Evolutionary conservation across 2,797 vertebrate genomes (phyloP), one percentile per base, ranked within the genome.

Genomic region (Kryptopterus vitreolus): DNA sequence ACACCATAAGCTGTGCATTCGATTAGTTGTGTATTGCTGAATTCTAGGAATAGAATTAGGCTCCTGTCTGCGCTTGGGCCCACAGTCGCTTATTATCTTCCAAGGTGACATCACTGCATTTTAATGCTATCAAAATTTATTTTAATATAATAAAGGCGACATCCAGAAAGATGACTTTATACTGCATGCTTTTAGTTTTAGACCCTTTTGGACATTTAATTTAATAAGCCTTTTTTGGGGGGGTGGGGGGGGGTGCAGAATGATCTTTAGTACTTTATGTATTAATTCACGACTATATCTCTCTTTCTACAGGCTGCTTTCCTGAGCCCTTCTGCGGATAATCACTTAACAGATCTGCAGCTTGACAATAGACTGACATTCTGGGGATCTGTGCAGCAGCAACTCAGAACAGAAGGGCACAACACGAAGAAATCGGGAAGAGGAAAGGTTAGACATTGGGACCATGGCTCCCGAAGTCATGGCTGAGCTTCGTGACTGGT

Each of bases 401-500:
- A 26, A 43, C 46, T 26, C 53, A 72, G 38, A 33, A 31, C 50
- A 62, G 3, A 33, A 52, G 38, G 46, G 69, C 15, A 55, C 43
- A 63, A 57, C 35, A 78, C 78, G 31, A 57, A 29, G 57, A 58
- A 24, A 62, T 13, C 31, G 75, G 33, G 35, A 79, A 31, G 6
- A 78, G 76, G 52, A 65, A n/a, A 62, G 59, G 29, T 38, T 66
- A 20, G 22, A 58, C 22, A 43, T 52, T 15, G 52, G 22, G 77
- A 89, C 81, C 79, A 94, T 95, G 94, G 91, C 89, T 77, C 87
- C 90, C 83, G 89, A 87, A 80, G 88, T 89, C 72, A 86, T 89
- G 69, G 85, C 88, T 43, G 94, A 93, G 90, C 90, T 94, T 81
- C 90, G 90, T 46, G 91, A 95, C 87, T 92, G 91, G 91, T 90